These are phyloP conservation scores for Rallus crepitans DNA, from an alignment of 2,797 vertebrate genomes.

Conservation along the genomic window DNA sequence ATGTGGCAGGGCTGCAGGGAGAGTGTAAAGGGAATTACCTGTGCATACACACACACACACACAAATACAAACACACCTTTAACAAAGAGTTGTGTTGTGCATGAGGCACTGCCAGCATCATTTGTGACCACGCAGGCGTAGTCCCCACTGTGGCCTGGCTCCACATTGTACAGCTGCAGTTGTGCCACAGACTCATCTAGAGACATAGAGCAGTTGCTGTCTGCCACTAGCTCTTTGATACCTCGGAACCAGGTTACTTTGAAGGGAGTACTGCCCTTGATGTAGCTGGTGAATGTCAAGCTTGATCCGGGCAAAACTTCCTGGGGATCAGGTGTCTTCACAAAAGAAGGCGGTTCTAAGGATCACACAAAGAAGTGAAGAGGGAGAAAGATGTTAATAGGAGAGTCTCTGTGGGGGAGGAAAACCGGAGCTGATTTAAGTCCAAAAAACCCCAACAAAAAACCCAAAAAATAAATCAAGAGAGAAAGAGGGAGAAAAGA, in stretches of 20 bases:
- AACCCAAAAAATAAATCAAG: neutral
- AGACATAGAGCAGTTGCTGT: constrained; percentile 89
- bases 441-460: too few species aligned
- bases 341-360: constrained; percentile 93
- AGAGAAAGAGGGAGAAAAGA: neutral
- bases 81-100: constrained; percentile 91
- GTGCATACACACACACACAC: neutral
- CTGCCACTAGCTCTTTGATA: constrained; percentile 88
- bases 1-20: neutral
- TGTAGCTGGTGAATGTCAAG: constrained; percentile 85
- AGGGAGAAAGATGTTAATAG: constrained; percentile 27
- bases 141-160: constrained; percentile 87
- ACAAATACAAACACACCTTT: constrained; percentile 90
- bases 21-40: neutral
- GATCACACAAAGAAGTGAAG: neutral
- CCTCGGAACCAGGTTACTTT: constrained; percentile 94
- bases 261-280: constrained; percentile 92
- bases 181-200: constrained; percentile 87
- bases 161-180: constrained; percentile 90
- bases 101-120: constrained; percentile 93
- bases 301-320: constrained; percentile 91
- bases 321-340: constrained; percentile 87
- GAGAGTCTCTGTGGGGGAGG: neutral
- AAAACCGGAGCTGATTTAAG: neutral
- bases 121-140: constrained; percentile 95